These are phyloP conservation scores for Myzus persicae DNA, from an alignment of 1,140 invertebrate species.

Conservation along the genomic window DNA sequence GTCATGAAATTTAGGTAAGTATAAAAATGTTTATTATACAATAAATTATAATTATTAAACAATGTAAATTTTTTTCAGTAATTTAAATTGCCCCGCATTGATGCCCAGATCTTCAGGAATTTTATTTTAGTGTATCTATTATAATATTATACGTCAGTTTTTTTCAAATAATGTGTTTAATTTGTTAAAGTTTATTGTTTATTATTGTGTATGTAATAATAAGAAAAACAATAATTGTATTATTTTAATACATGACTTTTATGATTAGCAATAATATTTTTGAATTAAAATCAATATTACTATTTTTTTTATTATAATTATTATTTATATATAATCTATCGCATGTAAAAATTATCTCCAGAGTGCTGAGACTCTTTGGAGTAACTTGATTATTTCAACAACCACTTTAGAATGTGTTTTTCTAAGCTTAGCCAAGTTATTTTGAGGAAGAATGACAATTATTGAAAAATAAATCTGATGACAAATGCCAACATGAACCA, in stretches of 20 bases:
- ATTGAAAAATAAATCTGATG: neutral
- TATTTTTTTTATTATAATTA: neutral
- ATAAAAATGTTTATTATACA: neutral
- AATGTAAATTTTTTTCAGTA: neutral
- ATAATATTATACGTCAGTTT: neutral
- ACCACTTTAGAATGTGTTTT: neutral
- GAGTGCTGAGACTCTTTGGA: neutral
- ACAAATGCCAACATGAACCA: neutral
- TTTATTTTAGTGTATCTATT: constrained; percentile 7
- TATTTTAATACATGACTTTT: neutral
- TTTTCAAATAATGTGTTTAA: neutral
- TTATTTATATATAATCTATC: neutral
- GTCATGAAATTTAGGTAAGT: constrained; percentile 56
- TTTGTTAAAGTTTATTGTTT: neutral
- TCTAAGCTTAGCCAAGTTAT: neutral
- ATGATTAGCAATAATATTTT: neutral
- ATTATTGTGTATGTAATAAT: neutral
- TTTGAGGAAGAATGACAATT: neutral
- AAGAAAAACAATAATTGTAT: neutral
- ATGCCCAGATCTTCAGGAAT: constrained; percentile 31
- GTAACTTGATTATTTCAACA: neutral
- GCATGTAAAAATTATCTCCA: neutral
- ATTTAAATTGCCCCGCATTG: neutral
- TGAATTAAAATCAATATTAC: neutral
- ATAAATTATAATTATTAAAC: neutral